Base-by-base conservation (phyloP, 2,888 invertebrate genomes). In the Elmis aenea region DNA sequence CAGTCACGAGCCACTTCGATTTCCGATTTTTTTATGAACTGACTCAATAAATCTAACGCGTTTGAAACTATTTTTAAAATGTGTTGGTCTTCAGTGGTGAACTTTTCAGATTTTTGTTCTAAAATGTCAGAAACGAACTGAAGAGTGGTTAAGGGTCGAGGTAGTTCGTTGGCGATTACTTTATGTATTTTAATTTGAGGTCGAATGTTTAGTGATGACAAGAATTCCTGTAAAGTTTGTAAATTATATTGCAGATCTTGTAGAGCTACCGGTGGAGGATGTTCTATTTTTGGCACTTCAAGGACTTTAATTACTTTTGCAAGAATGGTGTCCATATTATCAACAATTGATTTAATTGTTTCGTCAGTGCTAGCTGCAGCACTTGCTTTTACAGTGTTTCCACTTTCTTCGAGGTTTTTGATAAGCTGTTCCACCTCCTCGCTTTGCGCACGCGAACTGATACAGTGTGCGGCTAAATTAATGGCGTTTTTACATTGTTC, bases 121-220 rank as follows among this genome's bases (percentile, higher is more conserved):
- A 66, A 46, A 26, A 61, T 52, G 2, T 58, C 56, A 9, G 57
- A 51, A 5, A 64, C 58, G 42, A 64, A 64, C 36, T 65, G 62
- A 4, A 68, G 38, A 0, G 64, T 57, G 3, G 62, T 62, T 3
- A 66, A 37, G 9, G 67, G 66, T 39, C 63, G 50, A 14, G 61
- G 64, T 22, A 67, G 23, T 46, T 66, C 64, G 8, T 45, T 46
- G 5, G 52, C 35, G 5, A 62, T 43, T 13, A 59, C 51, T 48
- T 56, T 58, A 28, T 57, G 54, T 6, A 45, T 38, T 42, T 58
- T 62, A 31, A 48, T 51, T 31, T 58, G 52, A 3, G 49, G 29
- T 11, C 40, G 45, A 15, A 52, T 30, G 20, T 56, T 56, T 3
- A 50, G 33, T 6, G 46, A 46, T 5, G 49, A 41, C 8, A 65